Evolutionary conservation across 2,797 vertebrate species (phyloP).

Genomic region (Carapus acus): DNA sequence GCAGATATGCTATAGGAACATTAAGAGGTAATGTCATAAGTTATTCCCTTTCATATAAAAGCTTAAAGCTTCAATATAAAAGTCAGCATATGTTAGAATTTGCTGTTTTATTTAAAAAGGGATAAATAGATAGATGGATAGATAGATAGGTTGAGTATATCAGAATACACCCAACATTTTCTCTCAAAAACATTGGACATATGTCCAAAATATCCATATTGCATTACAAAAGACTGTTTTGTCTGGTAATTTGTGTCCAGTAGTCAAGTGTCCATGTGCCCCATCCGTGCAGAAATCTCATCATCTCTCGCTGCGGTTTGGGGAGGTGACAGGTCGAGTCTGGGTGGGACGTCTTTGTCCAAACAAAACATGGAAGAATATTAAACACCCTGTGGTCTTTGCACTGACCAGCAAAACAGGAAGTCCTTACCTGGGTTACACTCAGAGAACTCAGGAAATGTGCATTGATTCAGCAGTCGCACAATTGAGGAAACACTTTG

Average conservation of each 20-base stretch:
- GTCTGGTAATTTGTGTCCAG: neutral
- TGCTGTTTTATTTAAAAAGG: too few relatives aligned
- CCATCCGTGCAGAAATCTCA: slow-evolving; percentile 34
- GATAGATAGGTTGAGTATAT: too few relatives aligned
- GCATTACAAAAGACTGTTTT: too few relatives aligned
- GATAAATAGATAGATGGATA: too few relatives aligned
- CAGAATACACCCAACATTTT: too few relatives aligned
- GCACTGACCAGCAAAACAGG: slow-evolving; percentile 59
- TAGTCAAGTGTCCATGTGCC: slow-evolving; percentile 35
- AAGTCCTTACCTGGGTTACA: slow-evolving; percentile 47
- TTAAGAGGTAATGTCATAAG: too few relatives aligned
- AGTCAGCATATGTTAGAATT: too few relatives aligned
- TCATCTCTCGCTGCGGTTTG: slow-evolving; percentile 43
- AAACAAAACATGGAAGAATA: slow-evolving; percentile 67
- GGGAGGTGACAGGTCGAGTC: slow-evolving; percentile 58
- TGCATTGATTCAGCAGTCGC: slow-evolving; percentile 22
- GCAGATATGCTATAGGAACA: slow-evolving; percentile 1
- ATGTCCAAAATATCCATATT: too few relatives aligned
- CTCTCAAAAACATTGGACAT: too few relatives aligned
- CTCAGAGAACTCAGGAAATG: slow-evolving; percentile 32
- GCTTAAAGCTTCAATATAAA: too few relatives aligned
- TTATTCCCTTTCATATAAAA: too few relatives aligned
- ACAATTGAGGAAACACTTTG: slow-evolving; percentile 5
- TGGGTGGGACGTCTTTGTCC: slow-evolving; percentile 52
- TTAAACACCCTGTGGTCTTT: slow-evolving; percentile 54